Percentiles rank a stretch among this genome's conserved stretches.
phyloP scores from a whole-genome alignment of 2,113 vertebrate species.

The Willisornis vidua region DNA sequence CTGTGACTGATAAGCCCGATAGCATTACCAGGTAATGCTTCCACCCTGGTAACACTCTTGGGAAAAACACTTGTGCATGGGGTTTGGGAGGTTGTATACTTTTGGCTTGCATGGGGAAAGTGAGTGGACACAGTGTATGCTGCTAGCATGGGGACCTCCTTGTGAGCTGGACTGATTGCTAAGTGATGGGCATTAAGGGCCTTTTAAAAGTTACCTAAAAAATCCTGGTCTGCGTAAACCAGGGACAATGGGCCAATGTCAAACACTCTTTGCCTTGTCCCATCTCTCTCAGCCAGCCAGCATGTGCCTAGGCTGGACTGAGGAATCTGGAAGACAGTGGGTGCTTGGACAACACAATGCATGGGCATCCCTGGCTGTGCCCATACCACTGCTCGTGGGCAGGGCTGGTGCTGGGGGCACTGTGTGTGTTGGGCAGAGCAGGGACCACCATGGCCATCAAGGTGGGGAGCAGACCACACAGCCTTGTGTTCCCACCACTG shows the following conservation, averaged over 20 bases:
- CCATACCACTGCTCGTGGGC: rapidly evolving
- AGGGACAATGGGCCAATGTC: neutral
- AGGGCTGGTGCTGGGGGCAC: neutral
- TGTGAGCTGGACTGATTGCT: neutral
- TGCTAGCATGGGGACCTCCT: rapidly evolving
- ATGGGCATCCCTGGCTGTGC: neutral
- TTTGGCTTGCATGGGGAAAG: rapidly evolving
- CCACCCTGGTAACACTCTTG: neutral
- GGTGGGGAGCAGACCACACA: neutral
- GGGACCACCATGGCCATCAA: rapidly evolving
- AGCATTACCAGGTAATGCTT: neutral
- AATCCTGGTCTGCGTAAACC: neutral
- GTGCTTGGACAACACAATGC: rapidly evolving
- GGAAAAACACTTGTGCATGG: rapidly evolving
- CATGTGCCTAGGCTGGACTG: neutral
- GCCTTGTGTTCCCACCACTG: neutral
- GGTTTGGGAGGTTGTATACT: neutral
- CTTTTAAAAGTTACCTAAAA: neutral
- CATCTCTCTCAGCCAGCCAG: neutral
- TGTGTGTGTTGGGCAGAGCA: rapidly evolving
- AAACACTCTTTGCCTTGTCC: neutral
- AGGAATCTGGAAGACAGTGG: neutral
- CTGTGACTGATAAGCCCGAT: rapidly evolving
- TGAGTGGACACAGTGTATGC: rapidly evolving
- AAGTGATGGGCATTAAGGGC: neutral